Base-by-base conservation (phyloP, 2,113 vertebrate genomes). In the Rhodinocichla rosea region DNA sequence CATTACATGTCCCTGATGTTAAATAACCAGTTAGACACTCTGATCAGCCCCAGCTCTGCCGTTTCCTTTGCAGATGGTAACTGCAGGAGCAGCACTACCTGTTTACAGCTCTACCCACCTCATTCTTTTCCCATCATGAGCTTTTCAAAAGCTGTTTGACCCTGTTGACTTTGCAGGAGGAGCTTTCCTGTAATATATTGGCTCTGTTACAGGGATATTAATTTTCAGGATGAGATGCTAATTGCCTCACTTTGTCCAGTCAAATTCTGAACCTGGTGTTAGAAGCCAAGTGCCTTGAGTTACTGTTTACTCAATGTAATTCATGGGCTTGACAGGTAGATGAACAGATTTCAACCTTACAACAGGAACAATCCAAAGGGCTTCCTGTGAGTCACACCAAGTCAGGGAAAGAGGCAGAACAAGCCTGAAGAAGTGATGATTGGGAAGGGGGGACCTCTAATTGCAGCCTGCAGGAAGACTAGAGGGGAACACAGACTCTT, bases 201-300 rank as follows among this genome's bases (percentile, higher is more conserved):
- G 64, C 53, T 82, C 74, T 87, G 62, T 49, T 79, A 68, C 28
- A 56, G 45, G 57, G 62, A 91, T 90, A 93, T 82, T 91, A 76
- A 92, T 94, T 96, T 87, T 87, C 87, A 91, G 82, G 32, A 83
- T 2, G 17, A 87, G 70, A 92, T 79, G 70, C 50, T 97, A 96
- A 97, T 71, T 89, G 49, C 70, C 67, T 90, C 65, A 24, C 53
- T 85, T 59, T 40, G 62, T 44, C 70, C 85, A 91, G 60, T 37
- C 84, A 79, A 76, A 82, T 73, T 71, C 32, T 68, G 74, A 59
- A 64, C 65, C 26, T 55, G 16, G 57, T 52, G n/a, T 40, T 28
- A 91, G 69, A 80, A 84, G 49, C 35, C 69, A 84, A 89, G 65
- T 24, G 56, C 47, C 59, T 59, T 75, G 74, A 71, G 67, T 80